phyloP scores from a whole-genome alignment of 2,113 vertebrate genomes.

The Tretioscincus oriximinensis region DNA sequence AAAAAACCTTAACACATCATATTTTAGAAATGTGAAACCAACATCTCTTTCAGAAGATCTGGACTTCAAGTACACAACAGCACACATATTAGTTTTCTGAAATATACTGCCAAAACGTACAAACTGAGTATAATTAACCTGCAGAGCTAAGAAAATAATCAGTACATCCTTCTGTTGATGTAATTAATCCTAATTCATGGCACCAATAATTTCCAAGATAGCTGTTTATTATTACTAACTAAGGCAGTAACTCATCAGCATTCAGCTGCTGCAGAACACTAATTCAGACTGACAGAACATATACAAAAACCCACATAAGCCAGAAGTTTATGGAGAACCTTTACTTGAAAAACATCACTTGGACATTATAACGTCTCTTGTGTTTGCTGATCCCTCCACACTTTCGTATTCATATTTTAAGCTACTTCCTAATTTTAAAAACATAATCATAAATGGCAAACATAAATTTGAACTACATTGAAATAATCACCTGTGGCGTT shows the following conservation, averaged over 20 bases:
- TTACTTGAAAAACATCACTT: neutral
- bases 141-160: slow-evolving; percentile 35
- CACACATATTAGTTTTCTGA: neutral
- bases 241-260: slow-evolving; percentile 30
- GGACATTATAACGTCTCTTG: neutral
- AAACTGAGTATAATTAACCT: slow-evolving; percentile 43
- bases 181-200: slow-evolving; percentile 40
- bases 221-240: slow-evolving; percentile 10
- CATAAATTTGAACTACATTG: neutral
- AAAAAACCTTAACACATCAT: neutral
- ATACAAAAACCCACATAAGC: neutral
- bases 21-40: slow-evolving; percentile 6
- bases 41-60: neutral
- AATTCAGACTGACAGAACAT: slow-evolving; percentile 4
- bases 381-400: neutral
- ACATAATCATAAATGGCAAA: neutral
- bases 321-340: neutral
- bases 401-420: slow-evolving; percentile 3
- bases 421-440: slow-evolving; percentile 3
- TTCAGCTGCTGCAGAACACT: neutral
- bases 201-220: slow-evolving; percentile 35
- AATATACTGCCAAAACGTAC: slow-evolving; percentile 20
- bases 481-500: neutral
- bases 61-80: slow-evolving; percentile 26
- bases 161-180: slow-evolving; percentile 7